phyloP scores from a whole-genome alignment of 2,888 invertebrate species.

The Drosophila infuscata region DNA sequence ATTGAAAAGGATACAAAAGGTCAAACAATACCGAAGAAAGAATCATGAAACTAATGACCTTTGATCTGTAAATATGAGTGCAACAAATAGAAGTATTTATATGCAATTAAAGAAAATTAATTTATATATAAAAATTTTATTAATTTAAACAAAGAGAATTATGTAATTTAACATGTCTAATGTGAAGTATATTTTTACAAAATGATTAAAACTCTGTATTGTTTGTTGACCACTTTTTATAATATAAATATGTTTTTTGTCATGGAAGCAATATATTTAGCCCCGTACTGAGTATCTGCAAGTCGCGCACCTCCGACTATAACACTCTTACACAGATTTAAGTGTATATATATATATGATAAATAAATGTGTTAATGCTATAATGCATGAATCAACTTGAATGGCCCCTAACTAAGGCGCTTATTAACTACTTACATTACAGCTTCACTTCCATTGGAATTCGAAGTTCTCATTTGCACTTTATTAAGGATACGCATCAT shows the following conservation, averaged over 20 bases:
- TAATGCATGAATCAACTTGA: neutral
- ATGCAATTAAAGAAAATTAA: neutral
- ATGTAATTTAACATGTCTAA: neutral
- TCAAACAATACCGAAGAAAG: neutral
- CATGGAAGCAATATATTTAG: neutral
- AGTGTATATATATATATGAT: neutral
- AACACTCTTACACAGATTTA: neutral
- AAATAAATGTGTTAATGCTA: neutral
- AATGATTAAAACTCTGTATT: neutral
- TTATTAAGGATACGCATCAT: slow-evolving; percentile 15
- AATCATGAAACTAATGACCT: neutral
- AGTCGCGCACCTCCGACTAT: neutral
- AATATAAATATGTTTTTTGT: neutral
- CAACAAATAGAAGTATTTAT: neutral
- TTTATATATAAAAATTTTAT: neutral
- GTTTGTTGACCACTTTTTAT: neutral
- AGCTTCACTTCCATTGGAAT: neutral
- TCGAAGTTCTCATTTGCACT: slow-evolving; percentile 6
- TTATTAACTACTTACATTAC: neutral
- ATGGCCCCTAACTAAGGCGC: neutral
- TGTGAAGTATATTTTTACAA: neutral
- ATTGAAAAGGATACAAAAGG: neutral
- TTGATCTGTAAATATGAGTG: neutral
- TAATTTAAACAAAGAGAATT: neutral
- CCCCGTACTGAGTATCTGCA: neutral